Evolutionary conservation across 2,113 vertebrate species (phyloP).

Genomic region (Neolamprologus brichardi): DNA sequence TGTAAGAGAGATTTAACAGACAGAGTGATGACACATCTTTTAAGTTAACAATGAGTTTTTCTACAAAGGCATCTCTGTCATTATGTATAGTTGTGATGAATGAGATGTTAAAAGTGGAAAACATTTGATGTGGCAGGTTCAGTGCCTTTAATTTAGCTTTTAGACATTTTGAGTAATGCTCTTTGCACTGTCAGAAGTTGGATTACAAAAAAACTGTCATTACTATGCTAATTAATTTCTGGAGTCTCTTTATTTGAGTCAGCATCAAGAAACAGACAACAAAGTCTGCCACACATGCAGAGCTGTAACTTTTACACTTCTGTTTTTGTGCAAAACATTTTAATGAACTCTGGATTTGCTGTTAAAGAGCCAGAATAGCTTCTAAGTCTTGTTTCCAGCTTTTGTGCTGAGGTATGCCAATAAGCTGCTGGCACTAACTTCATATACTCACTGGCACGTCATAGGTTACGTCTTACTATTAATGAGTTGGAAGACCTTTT

Average conservation of each 20-base stretch:
- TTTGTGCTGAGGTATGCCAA: neutral
- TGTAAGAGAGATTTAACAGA: neutral
- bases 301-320: neutral
- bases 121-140: neutral
- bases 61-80: neutral
- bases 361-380: neutral
- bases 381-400: neutral
- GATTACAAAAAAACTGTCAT: neutral
- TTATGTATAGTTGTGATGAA: neutral
- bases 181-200: neutral
- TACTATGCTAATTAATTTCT: neutral
- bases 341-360: neutral
- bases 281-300: neutral
- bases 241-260: neutral
- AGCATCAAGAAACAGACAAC: neutral
- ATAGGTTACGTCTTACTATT: neutral
- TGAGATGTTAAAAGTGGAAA: neutral
- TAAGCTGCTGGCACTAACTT: neutral
- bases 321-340: neutral
- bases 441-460: neutral
- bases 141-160: neutral
- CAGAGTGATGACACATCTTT: neutral
- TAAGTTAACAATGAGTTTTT: neutral
- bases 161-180: neutral
- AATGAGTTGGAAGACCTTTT: neutral